Evolutionary conservation across 2,113 vertebrate genomes (phyloP).

Genomic region (Symphodus melops): DNA sequence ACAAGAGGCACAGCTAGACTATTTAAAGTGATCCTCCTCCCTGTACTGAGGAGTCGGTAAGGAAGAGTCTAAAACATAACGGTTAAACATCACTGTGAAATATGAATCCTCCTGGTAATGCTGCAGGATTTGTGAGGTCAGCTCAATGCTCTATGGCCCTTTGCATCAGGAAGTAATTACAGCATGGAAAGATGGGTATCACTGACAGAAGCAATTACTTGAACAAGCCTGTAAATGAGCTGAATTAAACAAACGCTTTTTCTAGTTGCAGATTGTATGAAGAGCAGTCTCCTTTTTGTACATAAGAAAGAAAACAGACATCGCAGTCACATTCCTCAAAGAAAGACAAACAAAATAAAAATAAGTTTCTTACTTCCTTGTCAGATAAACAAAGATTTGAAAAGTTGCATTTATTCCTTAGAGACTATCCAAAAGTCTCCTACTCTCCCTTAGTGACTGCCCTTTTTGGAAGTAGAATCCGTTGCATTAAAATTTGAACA

Average conservation of each 20-base stretch:
- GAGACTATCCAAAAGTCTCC: slow-evolving; percentile 9
- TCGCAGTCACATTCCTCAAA: slow-evolving; percentile 3
- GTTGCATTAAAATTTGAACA: slow-evolving; percentile 72
- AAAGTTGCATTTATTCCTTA: neutral
- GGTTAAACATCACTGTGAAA: slow-evolving; percentile 52
- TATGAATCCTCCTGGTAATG: slow-evolving; percentile 57
- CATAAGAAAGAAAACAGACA: slow-evolving; percentile 18
- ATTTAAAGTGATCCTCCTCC: slow-evolving; percentile 17
- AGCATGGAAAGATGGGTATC: slow-evolving; percentile 66
- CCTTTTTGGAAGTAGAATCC: slow-evolving; percentile 58
- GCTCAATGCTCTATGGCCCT: slow-evolving; percentile 57
- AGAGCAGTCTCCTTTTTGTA: slow-evolving; percentile 36
- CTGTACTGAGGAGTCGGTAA: slow-evolving; percentile 13
- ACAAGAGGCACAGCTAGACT: slow-evolving; percentile 18
- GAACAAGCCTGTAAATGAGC: slow-evolving; percentile 53
- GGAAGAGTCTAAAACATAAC: slow-evolving; percentile 40
- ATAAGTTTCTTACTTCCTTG: slow-evolving; percentile 1
- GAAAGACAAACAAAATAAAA: slow-evolving; percentile 30
- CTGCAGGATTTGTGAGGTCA: slow-evolving; percentile 63
- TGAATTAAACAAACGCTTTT: slow-evolving; percentile 59
- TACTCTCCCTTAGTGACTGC: slow-evolving; percentile 19
- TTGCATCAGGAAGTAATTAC: slow-evolving; percentile 75
- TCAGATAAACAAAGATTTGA: slow-evolving; percentile 13
- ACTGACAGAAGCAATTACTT: slow-evolving; percentile 65
- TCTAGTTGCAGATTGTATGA: slow-evolving; percentile 35